Conservation (phyloP, 2,113 vertebrate species). For the Amphilophus citrinellus region DNA sequence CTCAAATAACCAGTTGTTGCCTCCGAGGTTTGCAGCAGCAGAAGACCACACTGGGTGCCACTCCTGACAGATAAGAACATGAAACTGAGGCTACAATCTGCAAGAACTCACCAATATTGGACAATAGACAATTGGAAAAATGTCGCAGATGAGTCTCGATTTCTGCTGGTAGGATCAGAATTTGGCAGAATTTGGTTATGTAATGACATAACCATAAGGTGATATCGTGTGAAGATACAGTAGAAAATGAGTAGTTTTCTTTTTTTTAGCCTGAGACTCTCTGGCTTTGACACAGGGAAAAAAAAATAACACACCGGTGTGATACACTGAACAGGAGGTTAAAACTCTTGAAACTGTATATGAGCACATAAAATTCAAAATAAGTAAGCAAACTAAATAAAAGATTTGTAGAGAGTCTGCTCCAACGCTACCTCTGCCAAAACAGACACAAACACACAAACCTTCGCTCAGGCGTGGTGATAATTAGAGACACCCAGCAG, state of each 20-base stretch:
- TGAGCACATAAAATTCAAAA: neutral
- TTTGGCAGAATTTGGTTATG: too few relatives aligned
- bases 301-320: neutral
- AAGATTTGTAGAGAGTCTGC: neutral
- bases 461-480: neutral
- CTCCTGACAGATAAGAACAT: too few relatives aligned
- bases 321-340: neutral
- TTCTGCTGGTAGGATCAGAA: too few relatives aligned
- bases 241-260: neutral
- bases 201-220: neutral
- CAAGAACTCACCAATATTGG: too few relatives aligned
- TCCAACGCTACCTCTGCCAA: neutral
- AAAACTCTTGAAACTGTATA: neutral
- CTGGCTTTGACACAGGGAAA: too few relatives aligned
- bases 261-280: too few relatives aligned
- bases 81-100: too few relatives aligned
- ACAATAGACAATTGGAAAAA: too few relatives aligned
- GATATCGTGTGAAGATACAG: neutral
- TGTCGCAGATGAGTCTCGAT: too few relatives aligned
- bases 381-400: constrained; percentile 2
- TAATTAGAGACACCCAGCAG: constrained; percentile 46
- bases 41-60: too few relatives aligned
- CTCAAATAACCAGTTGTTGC: too few relatives aligned
- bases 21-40: too few relatives aligned
- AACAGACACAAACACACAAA: neutral